Evolutionary conservation across 2,888 invertebrate species (phyloP).

Genomic region (Elaeidobius kamerunicus): DNA sequence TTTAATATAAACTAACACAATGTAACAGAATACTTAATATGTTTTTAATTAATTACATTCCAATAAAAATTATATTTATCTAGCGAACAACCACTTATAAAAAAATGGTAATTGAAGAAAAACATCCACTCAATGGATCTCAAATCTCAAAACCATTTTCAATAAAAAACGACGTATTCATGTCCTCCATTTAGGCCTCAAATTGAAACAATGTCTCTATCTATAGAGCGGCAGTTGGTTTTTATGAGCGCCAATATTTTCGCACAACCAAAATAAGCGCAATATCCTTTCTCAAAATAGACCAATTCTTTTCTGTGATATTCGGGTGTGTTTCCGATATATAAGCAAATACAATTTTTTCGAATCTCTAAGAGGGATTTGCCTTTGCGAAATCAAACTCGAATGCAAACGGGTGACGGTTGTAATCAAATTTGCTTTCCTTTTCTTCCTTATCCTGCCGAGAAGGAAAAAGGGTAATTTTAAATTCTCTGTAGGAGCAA

Average conservation of each 20-base stretch:
- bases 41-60: no score
- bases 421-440: constrained; percentile 24
- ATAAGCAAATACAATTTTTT: constrained; percentile 17
- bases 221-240: background rate
- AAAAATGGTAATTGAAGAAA: no score
- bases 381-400: constrained; percentile 27
- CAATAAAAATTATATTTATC: no score
- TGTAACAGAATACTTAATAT: no score
- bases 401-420: constrained; percentile 25
- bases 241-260: constrained; percentile 1
- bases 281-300: constrained; percentile 6
- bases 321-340: constrained; percentile 13
- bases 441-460: constrained; percentile 12
- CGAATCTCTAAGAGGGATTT: constrained; percentile 15
- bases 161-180: no score
- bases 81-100: no score
- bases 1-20: no score
- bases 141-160: no score
- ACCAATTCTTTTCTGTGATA: constrained; percentile 14
- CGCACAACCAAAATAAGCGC: background rate
- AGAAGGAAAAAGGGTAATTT: constrained; percentile 14
- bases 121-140: no score
- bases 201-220: background rate
- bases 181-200: no score
- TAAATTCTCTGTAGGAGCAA: constrained; percentile 15